Evolutionary conservation across 2,797 vertebrate species (phyloP).

Genomic region (Gymnodraco acuticeps): DNA sequence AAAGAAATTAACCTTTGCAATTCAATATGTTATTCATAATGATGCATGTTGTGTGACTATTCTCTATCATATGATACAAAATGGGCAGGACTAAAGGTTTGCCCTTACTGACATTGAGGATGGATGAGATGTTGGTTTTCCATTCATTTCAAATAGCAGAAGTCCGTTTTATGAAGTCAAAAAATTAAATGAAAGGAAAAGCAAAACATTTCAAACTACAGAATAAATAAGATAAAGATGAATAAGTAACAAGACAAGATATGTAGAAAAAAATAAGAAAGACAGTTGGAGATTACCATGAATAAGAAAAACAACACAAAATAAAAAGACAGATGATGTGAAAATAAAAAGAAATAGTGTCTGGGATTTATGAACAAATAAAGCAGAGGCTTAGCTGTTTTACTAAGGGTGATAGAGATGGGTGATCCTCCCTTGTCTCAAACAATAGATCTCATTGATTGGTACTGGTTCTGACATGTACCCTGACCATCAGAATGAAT

Average conservation of each 20-base stretch:
- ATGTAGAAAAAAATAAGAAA: too few species aligned
- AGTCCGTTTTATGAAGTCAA: constrained; percentile 10
- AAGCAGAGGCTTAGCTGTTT: background rate
- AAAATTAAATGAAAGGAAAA: too few species aligned
- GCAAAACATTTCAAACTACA: too few species aligned
- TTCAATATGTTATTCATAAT: too few species aligned
- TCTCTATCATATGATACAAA: background rate
- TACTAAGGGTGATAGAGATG: background rate
- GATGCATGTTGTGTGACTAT: background rate
- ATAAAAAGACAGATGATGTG: background rate
- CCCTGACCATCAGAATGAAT: constrained; percentile 21
- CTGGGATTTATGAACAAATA: background rate
- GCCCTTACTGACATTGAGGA: constrained; percentile 19
- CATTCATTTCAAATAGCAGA: constrained; percentile 7
- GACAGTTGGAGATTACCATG: too few species aligned
- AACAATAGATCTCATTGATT: constrained; percentile 19
- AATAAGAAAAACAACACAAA: background rate
- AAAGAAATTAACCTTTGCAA: background rate
- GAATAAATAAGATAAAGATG: too few species aligned
- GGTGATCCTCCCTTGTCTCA: constrained; percentile 16
- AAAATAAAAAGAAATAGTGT: background rate
- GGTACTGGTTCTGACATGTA: constrained; percentile 30
- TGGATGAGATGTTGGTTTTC: constrained; percentile 2
- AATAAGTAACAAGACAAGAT: too few species aligned
- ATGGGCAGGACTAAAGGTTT: background rate